These are phyloP conservation scores for Dunckerocampus dactyliophorus DNA, from an alignment of 2,113 vertebrate species.

Conservation along the genomic window DNA sequence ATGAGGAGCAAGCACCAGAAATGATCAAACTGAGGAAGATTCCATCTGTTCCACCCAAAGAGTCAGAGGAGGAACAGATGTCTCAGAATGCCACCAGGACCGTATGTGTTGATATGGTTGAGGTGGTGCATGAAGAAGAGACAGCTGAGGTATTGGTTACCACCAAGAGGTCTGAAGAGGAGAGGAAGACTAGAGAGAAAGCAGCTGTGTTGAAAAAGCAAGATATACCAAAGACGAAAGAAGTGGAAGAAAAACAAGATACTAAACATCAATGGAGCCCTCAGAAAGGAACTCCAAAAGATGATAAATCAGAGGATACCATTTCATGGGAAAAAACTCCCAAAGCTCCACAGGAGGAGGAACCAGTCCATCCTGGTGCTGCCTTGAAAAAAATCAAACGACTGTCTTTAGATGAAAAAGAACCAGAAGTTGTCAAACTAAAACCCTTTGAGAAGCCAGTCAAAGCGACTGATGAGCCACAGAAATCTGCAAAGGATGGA, in stretches of 20 bases:
- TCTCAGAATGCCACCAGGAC: slow-evolving; percentile 52
- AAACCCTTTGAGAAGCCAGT: slow-evolving; percentile 71
- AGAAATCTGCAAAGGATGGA: slow-evolving; percentile 74
- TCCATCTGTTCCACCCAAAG: slow-evolving; percentile 57
- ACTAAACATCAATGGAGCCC: slow-evolving; percentile 46
- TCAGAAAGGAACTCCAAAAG: slow-evolving; percentile 46
- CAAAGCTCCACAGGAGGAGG: slow-evolving; percentile 53
- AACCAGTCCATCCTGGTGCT: slow-evolving; percentile 32
- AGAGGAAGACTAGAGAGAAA: slow-evolving; percentile 49
- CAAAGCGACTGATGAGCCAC: slow-evolving; percentile 47
- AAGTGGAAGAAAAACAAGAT: slow-evolving; percentile 38
- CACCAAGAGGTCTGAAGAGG: slow-evolving; percentile 44
- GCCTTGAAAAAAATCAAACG: slow-evolving; percentile 66
- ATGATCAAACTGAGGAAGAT: slow-evolving; percentile 68
- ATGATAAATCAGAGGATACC: slow-evolving; percentile 52
- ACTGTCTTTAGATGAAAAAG: slow-evolving; percentile 58
- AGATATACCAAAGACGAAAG: slow-evolving; percentile 35
- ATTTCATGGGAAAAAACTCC: slow-evolving; percentile 51
- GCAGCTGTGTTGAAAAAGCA: slow-evolving; percentile 44
- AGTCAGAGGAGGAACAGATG: slow-evolving; percentile 51
- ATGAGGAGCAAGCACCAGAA: slow-evolving; percentile 63
- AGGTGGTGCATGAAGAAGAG: slow-evolving; percentile 67
- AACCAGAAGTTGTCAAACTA: slow-evolving; percentile 66
- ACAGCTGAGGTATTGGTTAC: slow-evolving; percentile 39
- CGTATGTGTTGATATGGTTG: slow-evolving; percentile 34